Conservation (phyloP, 2,797 vertebrate species). For the Propithecus perrieri region DNA sequence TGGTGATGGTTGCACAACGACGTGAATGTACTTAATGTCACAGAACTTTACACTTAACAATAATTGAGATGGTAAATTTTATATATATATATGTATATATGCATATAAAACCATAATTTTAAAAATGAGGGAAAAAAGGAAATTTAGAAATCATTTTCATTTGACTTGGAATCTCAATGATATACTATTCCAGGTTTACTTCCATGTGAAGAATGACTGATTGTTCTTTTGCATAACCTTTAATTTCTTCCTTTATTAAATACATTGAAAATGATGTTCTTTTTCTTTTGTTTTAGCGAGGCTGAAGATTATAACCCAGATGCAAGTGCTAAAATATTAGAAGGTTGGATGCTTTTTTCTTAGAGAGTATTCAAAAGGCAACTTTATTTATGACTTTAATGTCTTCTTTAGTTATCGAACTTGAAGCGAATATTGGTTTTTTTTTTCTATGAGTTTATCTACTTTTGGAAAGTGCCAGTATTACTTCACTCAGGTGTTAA, state of each 20-base stretch:
- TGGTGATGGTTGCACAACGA: not conserved
- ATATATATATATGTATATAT: not conserved
- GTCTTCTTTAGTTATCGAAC: not conserved
- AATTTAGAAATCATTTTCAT: not conserved
- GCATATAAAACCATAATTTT: not conserved
- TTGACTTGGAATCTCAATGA: not conserved
- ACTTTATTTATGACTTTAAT: not conserved
- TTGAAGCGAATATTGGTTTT: not conserved
- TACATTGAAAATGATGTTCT: not conserved
- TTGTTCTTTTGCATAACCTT: not conserved
- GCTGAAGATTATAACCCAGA: not conserved
- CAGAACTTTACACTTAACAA: not conserved
- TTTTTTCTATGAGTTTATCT: not conserved
- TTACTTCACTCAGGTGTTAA: not conserved
- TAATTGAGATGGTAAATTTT: not conserved
- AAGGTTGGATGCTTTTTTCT: slow-evolving; percentile 61
- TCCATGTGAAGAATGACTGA: not conserved
- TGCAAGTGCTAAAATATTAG: not conserved
- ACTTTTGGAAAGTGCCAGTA: not conserved
- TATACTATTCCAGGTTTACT: not conserved
- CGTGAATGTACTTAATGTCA: not conserved
- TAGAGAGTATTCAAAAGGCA: not conserved
- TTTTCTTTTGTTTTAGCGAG: slow-evolving; percentile 64
- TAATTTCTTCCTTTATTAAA: slow-evolving; percentile 16
- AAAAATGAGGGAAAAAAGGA: not conserved